Evolutionary conservation across 2,888 invertebrate species (phyloP).

Genomic region (Drosophila sordidapex): DNA sequence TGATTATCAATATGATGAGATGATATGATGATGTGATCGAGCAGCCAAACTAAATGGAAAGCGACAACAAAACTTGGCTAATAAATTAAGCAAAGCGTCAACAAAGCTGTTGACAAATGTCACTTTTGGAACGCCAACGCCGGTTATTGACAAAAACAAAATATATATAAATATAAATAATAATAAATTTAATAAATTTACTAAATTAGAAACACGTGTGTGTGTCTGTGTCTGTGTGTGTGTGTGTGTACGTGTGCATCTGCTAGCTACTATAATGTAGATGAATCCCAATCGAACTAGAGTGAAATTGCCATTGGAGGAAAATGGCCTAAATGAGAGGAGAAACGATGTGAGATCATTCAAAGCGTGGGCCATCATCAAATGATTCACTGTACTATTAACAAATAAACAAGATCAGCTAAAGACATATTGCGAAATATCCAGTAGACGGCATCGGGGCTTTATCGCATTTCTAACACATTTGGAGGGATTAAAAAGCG

Average conservation of each 20-base stretch:
- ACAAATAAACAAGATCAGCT: background rate
- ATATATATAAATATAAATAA: slow-evolving; percentile 7
- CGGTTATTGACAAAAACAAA: slow-evolving; percentile 17
- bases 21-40: slow-evolving; percentile 55
- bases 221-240: background rate
- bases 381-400: slow-evolving; percentile 10
- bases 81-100: slow-evolving; percentile 63
- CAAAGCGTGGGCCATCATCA: slow-evolving; percentile 25
- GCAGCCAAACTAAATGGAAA: slow-evolving; percentile 51
- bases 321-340: slow-evolving; percentile 26
- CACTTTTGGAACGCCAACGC: slow-evolving; percentile 53
- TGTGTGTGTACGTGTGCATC: background rate
- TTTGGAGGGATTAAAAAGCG: background rate
- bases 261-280: slow-evolving; percentile 9
- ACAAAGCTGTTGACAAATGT: slow-evolving; percentile 72
- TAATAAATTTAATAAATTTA: slow-evolving; percentile 31
- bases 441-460: background rate
- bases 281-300: slow-evolving; percentile 18
- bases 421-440: background rate
- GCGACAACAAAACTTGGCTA: slow-evolving; percentile 59
- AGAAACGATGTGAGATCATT: slow-evolving; percentile 51
- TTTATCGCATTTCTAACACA: background rate
- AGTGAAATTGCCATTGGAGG: slow-evolving; percentile 43
- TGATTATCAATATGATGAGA: slow-evolving; percentile 16
- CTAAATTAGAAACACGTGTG: slow-evolving; percentile 1